Base-by-base conservation (phyloP, 2,113 vertebrate species). In the Cavia porcellus region DNA sequence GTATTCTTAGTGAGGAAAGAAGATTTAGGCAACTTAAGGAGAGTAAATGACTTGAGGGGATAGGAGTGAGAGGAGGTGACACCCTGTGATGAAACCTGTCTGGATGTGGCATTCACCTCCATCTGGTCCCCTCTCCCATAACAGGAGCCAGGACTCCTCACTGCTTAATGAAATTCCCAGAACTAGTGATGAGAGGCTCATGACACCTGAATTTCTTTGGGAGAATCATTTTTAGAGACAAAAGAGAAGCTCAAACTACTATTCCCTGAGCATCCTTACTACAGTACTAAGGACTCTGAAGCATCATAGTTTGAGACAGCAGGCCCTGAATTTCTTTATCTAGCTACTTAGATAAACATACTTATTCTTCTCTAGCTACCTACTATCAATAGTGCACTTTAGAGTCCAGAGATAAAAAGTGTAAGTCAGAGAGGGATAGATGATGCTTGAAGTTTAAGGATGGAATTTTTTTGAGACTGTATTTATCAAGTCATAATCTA, bases 401-500 rank as follows among this genome's bases (percentile, higher is more conserved):
- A 87, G 35, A 74, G 5, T 92, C 13, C 62, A 90, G 28, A 45
- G 12, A 70, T n/a, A 90, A 61, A 88, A 92, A 25, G 1, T 35
- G 0, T 81, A 81, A 59, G 15, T 92, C 50, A 35, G n/a, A 22
- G 35, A 90, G 45, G 59, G 86, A 52, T 82, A 92, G 38, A 3
- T 86, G 19, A 86, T 32, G 24, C 50, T 94, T 28, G 1, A 90
- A 86, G 19, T 55, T 55, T 55, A 55, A 55, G 55, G 55, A 90
- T 92, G 19, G 24, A 35, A 50, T 79, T 93, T 57, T 57, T 90
- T 94, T 88, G n/a, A 94, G 20, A 7, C 3, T 74, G 3, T 17
- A 93, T 98, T 86, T 94, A 81, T 90, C 42, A 82, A 89, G 20
- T 20, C 68, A 75, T 77, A 96, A 93, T 2, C 30, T 86, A n/a